phyloP scores from a whole-genome alignment of 1,140 invertebrate genomes.

The Arion vulgaris region DNA sequence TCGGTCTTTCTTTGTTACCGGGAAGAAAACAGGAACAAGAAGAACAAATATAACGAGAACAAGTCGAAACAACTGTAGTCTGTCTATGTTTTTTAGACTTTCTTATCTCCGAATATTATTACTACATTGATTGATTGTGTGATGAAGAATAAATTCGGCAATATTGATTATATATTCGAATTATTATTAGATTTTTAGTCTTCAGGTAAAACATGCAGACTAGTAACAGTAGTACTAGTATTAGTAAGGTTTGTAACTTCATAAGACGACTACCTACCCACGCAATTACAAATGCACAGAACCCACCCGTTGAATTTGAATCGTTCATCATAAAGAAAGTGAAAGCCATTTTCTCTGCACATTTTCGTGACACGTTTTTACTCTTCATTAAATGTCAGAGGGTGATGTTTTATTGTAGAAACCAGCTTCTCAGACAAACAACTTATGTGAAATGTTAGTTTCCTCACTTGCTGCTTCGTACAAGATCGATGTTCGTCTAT shows the following conservation, averaged over 20 bases:
- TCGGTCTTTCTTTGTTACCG: slow-evolving; percentile 25
- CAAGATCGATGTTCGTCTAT: neutral
- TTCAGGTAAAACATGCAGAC: no score
- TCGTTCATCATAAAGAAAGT: neutral
- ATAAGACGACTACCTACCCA: no score
- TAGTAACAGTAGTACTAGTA: no score
- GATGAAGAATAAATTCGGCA: no score
- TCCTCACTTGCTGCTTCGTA: neutral
- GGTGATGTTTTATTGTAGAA: neutral
- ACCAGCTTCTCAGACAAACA: neutral
- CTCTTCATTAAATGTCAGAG: slow-evolving; percentile 5
- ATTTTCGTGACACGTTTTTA: slow-evolving; percentile 2
- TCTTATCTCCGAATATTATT: no score
- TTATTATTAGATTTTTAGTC: no score
- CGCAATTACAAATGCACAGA: neutral
- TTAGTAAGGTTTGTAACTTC: no score
- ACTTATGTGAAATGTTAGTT: neutral
- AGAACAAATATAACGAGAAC: no score
- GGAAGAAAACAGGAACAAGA: neutral
- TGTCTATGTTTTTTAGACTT: no score
- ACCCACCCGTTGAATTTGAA: neutral
- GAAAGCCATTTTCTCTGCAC: slow-evolving; percentile 1
- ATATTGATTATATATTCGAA: no score
- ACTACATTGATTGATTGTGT: no score
- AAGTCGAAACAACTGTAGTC: no score